These are phyloP conservation scores for Anthophora plumipes DNA, from an alignment of 2,888 invertebrate genomes.

Conservation along the genomic window DNA sequence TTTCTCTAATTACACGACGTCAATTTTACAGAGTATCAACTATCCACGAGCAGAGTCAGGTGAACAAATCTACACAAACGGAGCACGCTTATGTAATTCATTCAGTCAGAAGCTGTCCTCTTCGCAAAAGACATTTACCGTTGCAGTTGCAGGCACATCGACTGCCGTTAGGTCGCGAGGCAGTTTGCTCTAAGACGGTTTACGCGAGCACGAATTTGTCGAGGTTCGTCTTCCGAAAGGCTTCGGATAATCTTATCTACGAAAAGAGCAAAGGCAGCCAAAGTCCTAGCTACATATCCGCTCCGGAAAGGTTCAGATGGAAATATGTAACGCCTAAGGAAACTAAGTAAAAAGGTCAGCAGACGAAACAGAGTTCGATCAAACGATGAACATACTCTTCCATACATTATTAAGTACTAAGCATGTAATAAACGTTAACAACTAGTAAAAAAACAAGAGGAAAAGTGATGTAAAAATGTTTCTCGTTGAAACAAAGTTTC, in stretches of 20 bases:
- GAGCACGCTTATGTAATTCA: slow-evolving; percentile 61
- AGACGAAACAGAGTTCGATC: neutral
- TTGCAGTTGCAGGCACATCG: slow-evolving; percentile 29
- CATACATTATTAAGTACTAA: too few relatives aligned
- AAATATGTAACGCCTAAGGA: slow-evolving; percentile 48
- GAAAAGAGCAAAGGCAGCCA: slow-evolving; percentile 68
- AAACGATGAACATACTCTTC: neutral
- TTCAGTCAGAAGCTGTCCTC: slow-evolving; percentile 62
- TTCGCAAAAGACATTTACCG: slow-evolving; percentile 30
- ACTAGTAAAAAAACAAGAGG: too few relatives aligned
- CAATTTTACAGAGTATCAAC: slow-evolving; percentile 5
- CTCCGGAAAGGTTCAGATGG: slow-evolving; percentile 65
- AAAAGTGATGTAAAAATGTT: neutral
- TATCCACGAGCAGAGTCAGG: neutral
- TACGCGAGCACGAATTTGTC: slow-evolving; percentile 28
- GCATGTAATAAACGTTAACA: neutral
- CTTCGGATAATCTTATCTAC: slow-evolving; percentile 72
- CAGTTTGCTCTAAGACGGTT: slow-evolving; percentile 40
- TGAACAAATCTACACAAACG: slow-evolving; percentile 63
- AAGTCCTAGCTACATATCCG: slow-evolving; percentile 64
- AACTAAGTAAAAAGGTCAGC: neutral
- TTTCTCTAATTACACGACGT: neutral
- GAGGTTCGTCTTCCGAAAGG: slow-evolving; percentile 60
- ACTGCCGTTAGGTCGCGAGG: slow-evolving; percentile 7
- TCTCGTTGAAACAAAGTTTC: neutral